Evolutionary conservation across 2,888 invertebrate species (phyloP).

Genomic region (Homarus gammarus): DNA sequence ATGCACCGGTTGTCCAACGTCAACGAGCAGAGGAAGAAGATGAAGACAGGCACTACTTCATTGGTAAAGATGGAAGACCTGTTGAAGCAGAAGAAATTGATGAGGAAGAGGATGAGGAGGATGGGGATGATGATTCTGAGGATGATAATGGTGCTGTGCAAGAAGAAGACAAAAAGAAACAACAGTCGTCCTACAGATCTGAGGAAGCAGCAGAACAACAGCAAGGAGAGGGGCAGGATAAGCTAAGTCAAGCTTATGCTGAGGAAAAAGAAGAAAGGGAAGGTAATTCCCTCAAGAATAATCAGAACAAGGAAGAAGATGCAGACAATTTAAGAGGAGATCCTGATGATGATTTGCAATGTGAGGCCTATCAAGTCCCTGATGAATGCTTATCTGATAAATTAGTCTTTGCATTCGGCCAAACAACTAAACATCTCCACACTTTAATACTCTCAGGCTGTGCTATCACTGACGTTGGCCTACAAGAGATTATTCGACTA

Average conservation of each 20-base stretch:
- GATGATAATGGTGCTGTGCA: background rate
- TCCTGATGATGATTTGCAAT: slow-evolving; percentile 26
- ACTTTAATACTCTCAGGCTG: slow-evolving; percentile 70
- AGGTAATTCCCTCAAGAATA: background rate
- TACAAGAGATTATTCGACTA: slow-evolving; percentile 55
- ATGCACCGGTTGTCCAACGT: slow-evolving; percentile 52
- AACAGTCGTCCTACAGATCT: background rate
- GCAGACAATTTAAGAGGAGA: slow-evolving; percentile 18
- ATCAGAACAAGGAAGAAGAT: slow-evolving; percentile 26
- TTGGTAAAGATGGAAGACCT: slow-evolving; percentile 65
- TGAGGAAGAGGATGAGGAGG: background rate
- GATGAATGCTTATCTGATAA: slow-evolving; percentile 69
- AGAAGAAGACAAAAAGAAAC: slow-evolving; percentile 18
- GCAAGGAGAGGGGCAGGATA: background rate
- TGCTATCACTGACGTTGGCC: slow-evolving; percentile 71
- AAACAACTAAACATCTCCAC: slow-evolving; percentile 54
- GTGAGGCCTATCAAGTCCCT: slow-evolving; percentile 43
- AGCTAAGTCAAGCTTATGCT: background rate
- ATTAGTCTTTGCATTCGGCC: slow-evolving; percentile 52
- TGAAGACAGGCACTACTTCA: slow-evolving; percentile 66
- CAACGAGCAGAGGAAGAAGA: slow-evolving; percentile 49
- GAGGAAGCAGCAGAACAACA: slow-evolving; percentile 21
- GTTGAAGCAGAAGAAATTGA: slow-evolving; percentile 39
- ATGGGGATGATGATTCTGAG: background rate
- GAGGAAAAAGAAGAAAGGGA: slow-evolving; percentile 34